A percentile compares a stretch with the other conserved stretches of the same genome.
Conservation (phyloP, 2,113 vertebrate genomes). For the Rhea americana region DNA sequence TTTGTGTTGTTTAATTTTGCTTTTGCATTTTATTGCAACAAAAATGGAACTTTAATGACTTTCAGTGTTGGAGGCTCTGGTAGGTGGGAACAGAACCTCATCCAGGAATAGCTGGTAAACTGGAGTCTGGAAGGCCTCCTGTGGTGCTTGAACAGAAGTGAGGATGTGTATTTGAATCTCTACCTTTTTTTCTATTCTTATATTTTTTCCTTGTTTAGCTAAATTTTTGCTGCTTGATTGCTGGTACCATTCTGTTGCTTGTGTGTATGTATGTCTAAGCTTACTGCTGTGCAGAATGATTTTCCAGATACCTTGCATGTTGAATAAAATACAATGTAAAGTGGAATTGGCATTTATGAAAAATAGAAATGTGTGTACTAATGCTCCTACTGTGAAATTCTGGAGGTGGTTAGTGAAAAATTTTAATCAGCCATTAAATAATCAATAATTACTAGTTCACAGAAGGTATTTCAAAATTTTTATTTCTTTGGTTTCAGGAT, state of each 20-base stretch:
- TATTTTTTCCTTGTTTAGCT: background rate
- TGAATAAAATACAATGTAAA: background rate
- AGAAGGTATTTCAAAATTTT: background rate
- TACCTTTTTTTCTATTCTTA: background rate
- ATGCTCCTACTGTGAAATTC: constrained; percentile 2
- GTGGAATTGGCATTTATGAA: background rate
- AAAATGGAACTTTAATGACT: background rate
- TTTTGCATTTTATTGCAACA: background rate
- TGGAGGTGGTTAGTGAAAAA: background rate
- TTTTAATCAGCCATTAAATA: constrained; percentile 37
- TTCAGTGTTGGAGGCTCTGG: background rate
- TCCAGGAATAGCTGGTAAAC: background rate
- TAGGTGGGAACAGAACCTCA: background rate
- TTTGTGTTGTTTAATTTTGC: background rate
- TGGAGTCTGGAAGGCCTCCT: background rate
- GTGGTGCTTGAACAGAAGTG: background rate
- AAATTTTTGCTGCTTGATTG: background rate
- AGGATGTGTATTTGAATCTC: background rate
- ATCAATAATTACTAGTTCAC: background rate
- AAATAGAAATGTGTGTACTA: constrained; percentile 10
- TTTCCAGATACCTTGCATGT: background rate
- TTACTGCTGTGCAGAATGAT: background rate
- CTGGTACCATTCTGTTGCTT: background rate
- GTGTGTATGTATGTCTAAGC: background rate
- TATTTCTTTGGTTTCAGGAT: constrained; percentile 7